Conservation (phyloP, 2,797 vertebrate genomes). For the Spinus olivaceus region DNA sequence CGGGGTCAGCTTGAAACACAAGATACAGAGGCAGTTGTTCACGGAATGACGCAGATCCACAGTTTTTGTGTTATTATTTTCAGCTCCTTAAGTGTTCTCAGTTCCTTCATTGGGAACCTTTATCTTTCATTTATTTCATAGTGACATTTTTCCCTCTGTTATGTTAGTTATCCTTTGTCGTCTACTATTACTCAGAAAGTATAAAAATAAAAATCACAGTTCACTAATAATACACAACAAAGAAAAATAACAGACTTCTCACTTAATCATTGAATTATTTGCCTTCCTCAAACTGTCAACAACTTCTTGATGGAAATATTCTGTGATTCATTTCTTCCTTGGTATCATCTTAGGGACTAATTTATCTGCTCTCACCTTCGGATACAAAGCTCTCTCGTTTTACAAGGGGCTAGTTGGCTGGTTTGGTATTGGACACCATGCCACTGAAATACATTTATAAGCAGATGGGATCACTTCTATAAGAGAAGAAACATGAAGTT, state of each 20-base stretch:
- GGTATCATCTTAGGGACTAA: not conserved
- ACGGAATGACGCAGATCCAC: not conserved
- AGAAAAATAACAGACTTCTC: constrained; percentile 25
- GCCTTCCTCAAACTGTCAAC: constrained; percentile 20
- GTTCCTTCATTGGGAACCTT: not conserved
- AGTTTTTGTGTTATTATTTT: not conserved
- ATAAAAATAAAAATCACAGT: constrained; percentile 30
- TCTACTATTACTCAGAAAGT: constrained; percentile 10
- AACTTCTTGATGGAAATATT: constrained; percentile 8
- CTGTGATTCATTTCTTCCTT: not conserved
- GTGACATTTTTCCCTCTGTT: not conserved
- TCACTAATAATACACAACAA: constrained; percentile 6
- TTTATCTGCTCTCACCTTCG: not conserved
- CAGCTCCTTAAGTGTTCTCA: not conserved
- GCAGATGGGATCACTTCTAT: not conserved
- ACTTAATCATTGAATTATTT: constrained; percentile 30
- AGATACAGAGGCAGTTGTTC: not conserved
- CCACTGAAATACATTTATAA: not conserved
- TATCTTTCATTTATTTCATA: not conserved
- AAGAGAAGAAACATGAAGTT: not conserved
- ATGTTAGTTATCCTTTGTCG: not conserved
- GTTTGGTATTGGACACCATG: not conserved
- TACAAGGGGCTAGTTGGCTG: not conserved
- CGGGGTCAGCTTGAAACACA: not conserved
- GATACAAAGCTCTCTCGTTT: not conserved